Base-by-base conservation (phyloP, 2,888 invertebrate genomes). In the Gnatocerus cornutus region DNA sequence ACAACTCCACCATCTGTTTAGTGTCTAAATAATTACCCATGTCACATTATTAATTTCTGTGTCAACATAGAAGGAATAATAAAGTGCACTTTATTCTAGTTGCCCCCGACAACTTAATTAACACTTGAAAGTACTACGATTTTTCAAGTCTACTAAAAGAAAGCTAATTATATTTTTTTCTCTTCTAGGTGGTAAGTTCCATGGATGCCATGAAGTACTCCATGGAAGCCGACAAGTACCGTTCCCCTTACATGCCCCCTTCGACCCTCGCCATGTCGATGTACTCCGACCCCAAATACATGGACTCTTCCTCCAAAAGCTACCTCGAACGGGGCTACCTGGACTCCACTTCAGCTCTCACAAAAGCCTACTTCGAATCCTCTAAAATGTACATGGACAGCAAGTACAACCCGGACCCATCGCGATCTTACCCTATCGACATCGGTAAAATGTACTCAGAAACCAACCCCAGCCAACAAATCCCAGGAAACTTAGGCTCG, bases 161-260 rank as follows among this genome's bases (percentile, higher is more conserved):
- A 7, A 4, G 3, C 7, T 33, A 33, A 33, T 52, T 13, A 53
- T 21, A 21, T 21, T 53, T 58, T 52, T 65, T 45, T 50, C 82
- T 86, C 83, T 88, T 88, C 0, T 88, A 92, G 92, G 90, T 92
- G 70, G 91, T 90, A 5, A 90, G 90, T 55, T 88, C 92, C 72
- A 92, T 93, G 92, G 93, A 93, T 80, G 89, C 90, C 10, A 92
- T 92, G 91, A 92, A 92, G 80, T 92, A 93, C 82, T 91, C 92
- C 7, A 89, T 92, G 86, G 92, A 92, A 75, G 91, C 91, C 0
- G 93, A 93, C 77, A 93, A 93, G 78, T 93, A 93, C 83, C 88
- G 93, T 61, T 90, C 90, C 14, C 87, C 89, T 0, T 93, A 92
- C 85, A 90, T 89, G 86, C 88, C 89, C 0, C 88, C 89, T 1